These are phyloP conservation scores for Ophiodon elongatus DNA, from an alignment of 2,113 vertebrate species.

Conservation along the genomic window DNA sequence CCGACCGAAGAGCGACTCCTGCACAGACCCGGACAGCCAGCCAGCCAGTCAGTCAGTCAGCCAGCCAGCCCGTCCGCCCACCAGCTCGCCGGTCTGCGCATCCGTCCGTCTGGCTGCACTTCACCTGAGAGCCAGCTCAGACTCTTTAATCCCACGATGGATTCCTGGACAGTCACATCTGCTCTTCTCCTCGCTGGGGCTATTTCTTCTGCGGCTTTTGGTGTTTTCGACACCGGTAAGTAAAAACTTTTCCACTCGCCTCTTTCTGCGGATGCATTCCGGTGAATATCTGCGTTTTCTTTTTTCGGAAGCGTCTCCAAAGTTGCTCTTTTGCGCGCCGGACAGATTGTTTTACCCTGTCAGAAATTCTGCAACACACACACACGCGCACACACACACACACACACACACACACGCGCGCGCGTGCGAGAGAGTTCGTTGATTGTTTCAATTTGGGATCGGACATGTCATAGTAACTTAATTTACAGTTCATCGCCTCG, in stretches of 20 bases:
- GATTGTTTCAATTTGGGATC: neutral
- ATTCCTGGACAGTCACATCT: slow-evolving; percentile 75
- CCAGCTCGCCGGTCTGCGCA: slow-evolving; percentile 60
- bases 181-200: slow-evolving; percentile 80
- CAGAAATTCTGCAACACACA: rapidly evolving
- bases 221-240: slow-evolving; percentile 85
- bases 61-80: slow-evolving; percentile 18
- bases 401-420: neutral
- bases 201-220: slow-evolving; percentile 74
- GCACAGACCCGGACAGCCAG: slow-evolving; percentile 34
- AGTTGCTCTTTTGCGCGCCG: slow-evolving; percentile 39
- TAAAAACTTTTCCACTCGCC: slow-evolving; percentile 49
- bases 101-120: slow-evolving; percentile 64
- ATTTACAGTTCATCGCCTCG: slow-evolving; percentile 30
- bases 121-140: slow-evolving; percentile 73
- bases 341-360: rapidly evolving
- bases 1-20: slow-evolving; percentile 30
- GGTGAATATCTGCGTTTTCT: neutral
- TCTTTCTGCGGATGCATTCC: neutral
- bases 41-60: neutral
- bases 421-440: no score
- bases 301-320: slow-evolving; percentile 26
- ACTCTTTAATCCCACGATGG: slow-evolving; percentile 72
- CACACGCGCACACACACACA: no score
- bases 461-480: slow-evolving; percentile 22